A percentile compares a stretch with the other conserved stretches of the same genome.
Evolutionary conservation across 2,113 vertebrate genomes (phyloP).

Genomic region (Australoheros scitulus): DNA sequence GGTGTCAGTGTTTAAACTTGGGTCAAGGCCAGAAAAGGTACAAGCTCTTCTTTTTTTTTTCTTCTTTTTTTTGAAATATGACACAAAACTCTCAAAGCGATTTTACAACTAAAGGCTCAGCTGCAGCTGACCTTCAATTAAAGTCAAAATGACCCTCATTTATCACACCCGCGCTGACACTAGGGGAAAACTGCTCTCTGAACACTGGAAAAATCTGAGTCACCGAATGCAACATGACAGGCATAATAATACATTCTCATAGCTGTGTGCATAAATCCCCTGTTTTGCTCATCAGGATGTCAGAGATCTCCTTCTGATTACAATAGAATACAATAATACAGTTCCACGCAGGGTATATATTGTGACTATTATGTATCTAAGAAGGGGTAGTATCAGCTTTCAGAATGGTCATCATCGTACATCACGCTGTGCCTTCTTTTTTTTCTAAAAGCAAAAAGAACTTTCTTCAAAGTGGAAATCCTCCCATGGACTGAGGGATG

Average conservation of each 20-base stretch:
- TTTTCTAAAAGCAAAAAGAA: not conserved
- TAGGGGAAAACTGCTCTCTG: conserved; percentile 5
- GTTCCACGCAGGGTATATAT: not conserved
- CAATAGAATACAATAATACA: not conserved
- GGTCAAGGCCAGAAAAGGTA: conserved; percentile 11
- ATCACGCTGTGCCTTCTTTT: not conserved
- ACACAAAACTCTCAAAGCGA: conserved; percentile 34
- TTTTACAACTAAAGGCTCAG: conserved; percentile 23
- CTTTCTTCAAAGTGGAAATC: conserved; percentile 12
- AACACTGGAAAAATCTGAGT: not conserved
- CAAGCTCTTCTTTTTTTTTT: not conserved
- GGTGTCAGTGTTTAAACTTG: conserved; percentile 10
- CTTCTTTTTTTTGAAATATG: conserved; percentile 12
- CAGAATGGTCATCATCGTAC: not conserved
- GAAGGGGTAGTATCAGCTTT: not conserved
- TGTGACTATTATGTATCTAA: not conserved
- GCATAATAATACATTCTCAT: not conserved
- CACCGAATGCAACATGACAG: not conserved
- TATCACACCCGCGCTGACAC: conserved; percentile 37
- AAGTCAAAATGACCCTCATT: conserved; percentile 49
- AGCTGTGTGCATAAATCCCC: not conserved
- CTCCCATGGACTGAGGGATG: not conserved
- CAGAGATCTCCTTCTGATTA: not conserved
- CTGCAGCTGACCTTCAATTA: conserved; percentile 53
- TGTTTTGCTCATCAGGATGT: not conserved